Conservation (phyloP, 1,140 invertebrate species). For the Drosophila kurseongensis region DNA sequence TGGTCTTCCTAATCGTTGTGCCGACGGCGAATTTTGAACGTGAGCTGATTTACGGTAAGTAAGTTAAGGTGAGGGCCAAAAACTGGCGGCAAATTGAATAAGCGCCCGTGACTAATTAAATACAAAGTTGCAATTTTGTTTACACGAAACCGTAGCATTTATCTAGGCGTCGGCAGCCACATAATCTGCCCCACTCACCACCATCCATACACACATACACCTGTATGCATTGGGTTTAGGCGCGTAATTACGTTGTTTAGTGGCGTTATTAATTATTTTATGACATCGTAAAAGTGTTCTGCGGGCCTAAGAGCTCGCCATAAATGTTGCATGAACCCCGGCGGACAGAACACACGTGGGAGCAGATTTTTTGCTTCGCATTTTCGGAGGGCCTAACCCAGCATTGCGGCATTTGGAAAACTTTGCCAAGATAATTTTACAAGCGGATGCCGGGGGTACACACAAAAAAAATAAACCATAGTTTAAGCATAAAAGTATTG, state of each 20-base stretch:
- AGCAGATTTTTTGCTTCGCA: conserved; percentile 31
- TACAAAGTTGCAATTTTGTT: conserved; percentile 75
- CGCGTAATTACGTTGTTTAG: conserved; percentile 82
- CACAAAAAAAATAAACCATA: no score
- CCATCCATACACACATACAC: conserved; percentile 3
- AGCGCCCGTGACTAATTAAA: conserved; percentile 69
- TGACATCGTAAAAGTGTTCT: conserved; percentile 80
- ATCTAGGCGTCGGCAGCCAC: conserved; percentile 49
- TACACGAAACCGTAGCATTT: conserved; percentile 53
- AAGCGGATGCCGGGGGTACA: conserved; percentile 17
- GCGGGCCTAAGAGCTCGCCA: conserved; percentile 71
- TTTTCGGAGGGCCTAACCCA: conserved; percentile 15
- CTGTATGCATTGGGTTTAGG: conserved; percentile 63
- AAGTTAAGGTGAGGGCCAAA: background rate
- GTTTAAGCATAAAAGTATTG: no score
- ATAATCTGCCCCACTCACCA: conserved; percentile 27
- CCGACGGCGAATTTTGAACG: conserved; percentile 87
- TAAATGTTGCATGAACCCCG: conserved; percentile 63
- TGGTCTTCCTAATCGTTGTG: conserved; percentile 87
- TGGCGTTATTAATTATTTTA: conserved; percentile 84
- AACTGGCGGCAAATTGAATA: conserved; percentile 60
- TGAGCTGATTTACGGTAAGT: conserved; percentile 85
- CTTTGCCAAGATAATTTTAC: conserved; percentile 38
- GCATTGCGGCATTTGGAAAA: conserved; percentile 28
- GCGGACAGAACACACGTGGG: conserved; percentile 24